Base-by-base conservation (phyloP, 2,797 vertebrate genomes). In the Sebastes matsubarae region DNA sequence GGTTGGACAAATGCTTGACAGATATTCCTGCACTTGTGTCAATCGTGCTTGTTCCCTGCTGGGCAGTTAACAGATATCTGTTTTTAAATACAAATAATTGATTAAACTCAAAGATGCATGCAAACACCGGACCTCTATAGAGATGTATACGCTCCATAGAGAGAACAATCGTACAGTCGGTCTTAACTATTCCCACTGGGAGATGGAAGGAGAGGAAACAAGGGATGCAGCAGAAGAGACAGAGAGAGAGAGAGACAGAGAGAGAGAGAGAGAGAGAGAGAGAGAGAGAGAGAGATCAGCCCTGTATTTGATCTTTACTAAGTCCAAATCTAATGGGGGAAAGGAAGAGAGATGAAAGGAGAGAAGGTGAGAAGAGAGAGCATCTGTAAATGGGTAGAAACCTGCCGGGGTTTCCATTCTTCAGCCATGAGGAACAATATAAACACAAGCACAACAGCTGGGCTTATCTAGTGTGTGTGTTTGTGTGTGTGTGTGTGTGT, bases 401-500 rank as follows among this genome's bases (percentile, higher is more conserved):
- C 70, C 84, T 64, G 8, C 52, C 2, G 72, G 64, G 75, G 81
- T 57, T 78, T 67, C 36, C 36, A 55, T 22, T 73, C 36, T 50
- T 68, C 80, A 80, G 24, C 64, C 38, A 30, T 68, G 72, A 64
- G 12, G 70, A 86, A 75, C 58, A 52, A 52, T 52, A 42, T 68
- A 75, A 67, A 59, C 34, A 78, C 27, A 66, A 59, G 6, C 58
- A 54, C 79, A 82, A 70, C 83, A 83, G 64, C 79, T 80, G 81
- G 63, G 20, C 63, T 77, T 27, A 75, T 75, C 73, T 4, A 6
- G 8, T 66, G n/a, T 22, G 75, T 63, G 4, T 75, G 36, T 55
- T n/a, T 79, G 13, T 68, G 16, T 52, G 5, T 46, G 36, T 69
- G 22, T 18, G 57, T 59, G 55, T 58, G 55, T 12, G 52, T 57